Evolutionary conservation across 2,797 vertebrate species (phyloP).

Genomic region (Pelochelys cantorii): DNA sequence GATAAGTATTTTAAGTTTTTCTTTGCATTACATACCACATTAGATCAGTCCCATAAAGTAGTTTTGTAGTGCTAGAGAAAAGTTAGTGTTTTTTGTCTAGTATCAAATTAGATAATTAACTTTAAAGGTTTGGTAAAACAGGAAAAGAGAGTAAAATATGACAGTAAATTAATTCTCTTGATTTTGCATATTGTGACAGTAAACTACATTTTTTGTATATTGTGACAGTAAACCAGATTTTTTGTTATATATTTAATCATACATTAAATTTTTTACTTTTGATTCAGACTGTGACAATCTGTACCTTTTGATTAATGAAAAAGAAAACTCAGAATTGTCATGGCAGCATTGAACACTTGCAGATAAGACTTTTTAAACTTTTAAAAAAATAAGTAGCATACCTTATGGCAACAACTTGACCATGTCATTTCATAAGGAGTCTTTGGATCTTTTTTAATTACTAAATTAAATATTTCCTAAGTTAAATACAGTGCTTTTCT

Average conservation of each 20-base stretch:
- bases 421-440: constrained; percentile 1
- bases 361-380: constrained; percentile 21
- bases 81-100: neutral
- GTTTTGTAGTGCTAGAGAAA: neutral
- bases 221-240: neutral
- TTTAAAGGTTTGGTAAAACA: neutral
- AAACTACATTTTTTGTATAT: neutral
- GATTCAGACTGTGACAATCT: neutral
- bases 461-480: constrained; percentile 49
- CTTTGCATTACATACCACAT: neutral
- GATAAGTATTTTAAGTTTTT: neutral
- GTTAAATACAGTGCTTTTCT: neutral
- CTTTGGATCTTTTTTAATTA: neutral
- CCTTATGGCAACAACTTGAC: neutral
- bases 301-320: neutral
- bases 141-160: neutral
- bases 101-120: neutral
- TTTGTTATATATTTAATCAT: neutral
- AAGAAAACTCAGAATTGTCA: neutral
- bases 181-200: neutral
- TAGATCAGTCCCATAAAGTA: neutral
- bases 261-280: neutral
- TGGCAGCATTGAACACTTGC: neutral
- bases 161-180: neutral
- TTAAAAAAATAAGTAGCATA: neutral